These are phyloP conservation scores for Rhopalosiphum padi DNA, from an alignment of 1,140 invertebrate species.

Conservation along the genomic window DNA sequence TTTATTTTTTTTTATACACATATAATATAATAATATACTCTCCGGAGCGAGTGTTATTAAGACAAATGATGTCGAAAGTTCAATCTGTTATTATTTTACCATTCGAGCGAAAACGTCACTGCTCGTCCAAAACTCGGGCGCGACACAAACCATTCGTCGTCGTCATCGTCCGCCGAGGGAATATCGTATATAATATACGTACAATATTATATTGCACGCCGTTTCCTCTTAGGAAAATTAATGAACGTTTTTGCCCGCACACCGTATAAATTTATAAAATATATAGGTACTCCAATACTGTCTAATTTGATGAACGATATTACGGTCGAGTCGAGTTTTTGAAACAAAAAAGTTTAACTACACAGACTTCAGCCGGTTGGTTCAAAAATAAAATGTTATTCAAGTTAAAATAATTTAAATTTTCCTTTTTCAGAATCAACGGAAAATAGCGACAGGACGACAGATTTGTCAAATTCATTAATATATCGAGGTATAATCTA, in stretches of 20 bases:
- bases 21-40: not conserved
- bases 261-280: not conserved
- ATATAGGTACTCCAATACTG: not conserved
- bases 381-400: too few relatives aligned
- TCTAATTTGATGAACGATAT: not conserved
- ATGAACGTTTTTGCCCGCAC: not conserved
- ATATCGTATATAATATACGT: not conserved
- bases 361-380: not conserved
- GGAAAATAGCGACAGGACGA: too few relatives aligned
- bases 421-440: too few relatives aligned
- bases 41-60: constrained; percentile 28
- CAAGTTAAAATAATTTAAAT: too few relatives aligned
- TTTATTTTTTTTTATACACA: not conserved
- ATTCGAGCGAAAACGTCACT: not conserved
- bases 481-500: too few relatives aligned
- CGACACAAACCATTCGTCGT: constrained; percentile 2
- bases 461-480: too few relatives aligned
- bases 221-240: constrained; percentile 11
- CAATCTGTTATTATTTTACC: constrained; percentile 33
- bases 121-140: not conserved
- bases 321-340: not conserved
- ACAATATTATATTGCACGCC: not conserved
- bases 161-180: constrained; percentile 19
- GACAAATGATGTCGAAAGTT: constrained; percentile 50
- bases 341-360: not conserved